Conservation (phyloP, 2,888 invertebrate species). For the Chouioia cunea region DNA sequence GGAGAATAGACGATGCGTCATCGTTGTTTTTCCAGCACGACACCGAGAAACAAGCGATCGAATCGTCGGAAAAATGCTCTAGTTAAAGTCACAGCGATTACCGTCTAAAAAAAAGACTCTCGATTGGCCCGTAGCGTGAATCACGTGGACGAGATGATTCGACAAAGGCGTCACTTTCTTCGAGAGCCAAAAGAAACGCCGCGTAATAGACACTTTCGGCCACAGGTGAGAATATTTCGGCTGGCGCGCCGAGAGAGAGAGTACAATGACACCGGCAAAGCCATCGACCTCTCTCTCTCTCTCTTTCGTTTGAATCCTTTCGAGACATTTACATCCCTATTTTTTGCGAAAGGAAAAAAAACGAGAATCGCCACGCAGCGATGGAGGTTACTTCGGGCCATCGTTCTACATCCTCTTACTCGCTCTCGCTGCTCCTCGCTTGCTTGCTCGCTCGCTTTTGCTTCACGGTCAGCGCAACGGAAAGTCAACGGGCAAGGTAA, state of each 20-base stretch:
- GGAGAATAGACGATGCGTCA: no score
- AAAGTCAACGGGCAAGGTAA: conserved; percentile 61
- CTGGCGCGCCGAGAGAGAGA: conserved; percentile 4
- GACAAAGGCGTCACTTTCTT: conserved; percentile 37
- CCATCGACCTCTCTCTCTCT: conserved; percentile 34
- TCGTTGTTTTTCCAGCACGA: no score
- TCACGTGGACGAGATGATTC: conserved; percentile 27
- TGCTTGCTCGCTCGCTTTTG: conserved; percentile 45
- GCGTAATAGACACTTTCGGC: conserved; percentile 40
- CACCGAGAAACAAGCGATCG: not conserved
- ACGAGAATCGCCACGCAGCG: conserved; percentile 40
- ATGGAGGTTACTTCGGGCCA: conserved; percentile 67
- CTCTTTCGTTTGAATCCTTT: not conserved
- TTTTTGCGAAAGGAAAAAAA: conserved; percentile 13
- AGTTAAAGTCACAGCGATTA: no score
- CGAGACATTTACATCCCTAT: conserved; percentile 15
- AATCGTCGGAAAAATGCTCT: conserved; percentile 31
- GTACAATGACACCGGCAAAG: conserved; percentile 43
- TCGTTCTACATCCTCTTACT: conserved; percentile 66
- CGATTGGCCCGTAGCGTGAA: conserved; percentile 18
- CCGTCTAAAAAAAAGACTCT: conserved; percentile 18
- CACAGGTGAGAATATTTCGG: conserved; percentile 33
- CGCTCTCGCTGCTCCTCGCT: conserved; percentile 34
- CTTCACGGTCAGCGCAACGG: conserved; percentile 54
- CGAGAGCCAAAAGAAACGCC: conserved; percentile 17